Conservation (phyloP, 2,888 invertebrate species). For the Chalcis sispes region DNA sequence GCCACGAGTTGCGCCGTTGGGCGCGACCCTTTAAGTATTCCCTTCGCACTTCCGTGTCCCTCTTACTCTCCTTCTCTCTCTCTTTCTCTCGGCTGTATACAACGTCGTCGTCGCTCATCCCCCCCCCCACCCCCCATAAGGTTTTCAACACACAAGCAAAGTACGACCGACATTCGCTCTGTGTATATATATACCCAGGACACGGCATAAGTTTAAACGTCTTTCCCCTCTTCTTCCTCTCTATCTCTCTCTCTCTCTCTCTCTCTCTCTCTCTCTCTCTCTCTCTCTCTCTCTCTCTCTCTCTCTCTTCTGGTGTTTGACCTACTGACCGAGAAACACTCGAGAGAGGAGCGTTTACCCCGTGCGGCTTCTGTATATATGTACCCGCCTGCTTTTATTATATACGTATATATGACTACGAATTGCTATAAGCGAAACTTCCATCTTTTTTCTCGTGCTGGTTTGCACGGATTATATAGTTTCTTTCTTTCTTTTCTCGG, state of each 20-base stretch:
- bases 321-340: slow-evolving; percentile 54
- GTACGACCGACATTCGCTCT: too few species aligned
- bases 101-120: too few species aligned
- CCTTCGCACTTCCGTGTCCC: too few species aligned
- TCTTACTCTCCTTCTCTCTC: too few species aligned
- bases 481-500: background rate
- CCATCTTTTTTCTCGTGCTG: slow-evolving; percentile 1
- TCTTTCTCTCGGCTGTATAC: too few species aligned
- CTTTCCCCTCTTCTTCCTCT: slow-evolving; percentile 58
- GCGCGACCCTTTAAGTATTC: too few species aligned
- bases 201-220: too few species aligned
- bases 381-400: background rate
- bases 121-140: too few species aligned
- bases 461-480: slow-evolving; percentile 18
- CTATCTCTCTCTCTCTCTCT: slow-evolving; percentile 56
- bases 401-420: background rate
- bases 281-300: slow-evolving; percentile 7
- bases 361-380: background rate
- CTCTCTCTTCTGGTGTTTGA: slow-evolving; percentile 50
- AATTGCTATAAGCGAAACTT: slow-evolving; percentile 36
- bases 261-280: background rate
- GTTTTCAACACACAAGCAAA: too few species aligned
- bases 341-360: slow-evolving; percentile 32
- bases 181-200: too few species aligned
- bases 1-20: too few species aligned